Conservation (phyloP, 2,888 invertebrate species). For the Tetropium fuscum region DNA sequence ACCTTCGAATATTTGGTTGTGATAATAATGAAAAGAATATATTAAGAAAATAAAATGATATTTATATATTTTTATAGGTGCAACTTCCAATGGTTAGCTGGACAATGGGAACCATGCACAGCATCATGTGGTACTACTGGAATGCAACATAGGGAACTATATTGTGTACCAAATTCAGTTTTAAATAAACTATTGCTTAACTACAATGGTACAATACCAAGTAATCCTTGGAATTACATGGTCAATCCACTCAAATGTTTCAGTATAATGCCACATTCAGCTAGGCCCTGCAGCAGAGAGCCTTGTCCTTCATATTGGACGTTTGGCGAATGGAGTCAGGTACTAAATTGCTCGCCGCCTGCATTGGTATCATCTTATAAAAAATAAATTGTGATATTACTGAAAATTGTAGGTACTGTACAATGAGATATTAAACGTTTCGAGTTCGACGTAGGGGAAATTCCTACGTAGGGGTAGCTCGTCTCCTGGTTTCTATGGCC, state of each 20-base stretch:
- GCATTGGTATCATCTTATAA: too few relatives aligned
- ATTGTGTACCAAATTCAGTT: constrained; percentile 72
- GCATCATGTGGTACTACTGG: constrained; percentile 74
- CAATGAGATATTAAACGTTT: too few relatives aligned
- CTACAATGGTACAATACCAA: constrained; percentile 61
- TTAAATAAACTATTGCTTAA: constrained; percentile 46
- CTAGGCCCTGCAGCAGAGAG: constrained; percentile 71
- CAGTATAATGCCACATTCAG: constrained; percentile 57
- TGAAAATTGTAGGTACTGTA: too few relatives aligned
- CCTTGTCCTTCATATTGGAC: constrained; percentile 75
- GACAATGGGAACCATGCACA: constrained; percentile 76
- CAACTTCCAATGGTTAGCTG: constrained; percentile 72
- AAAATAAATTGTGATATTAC: too few relatives aligned
- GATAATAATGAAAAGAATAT: too few relatives aligned
- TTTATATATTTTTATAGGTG: too few relatives aligned
- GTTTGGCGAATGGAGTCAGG: constrained; percentile 74
- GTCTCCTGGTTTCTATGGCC: too few relatives aligned
- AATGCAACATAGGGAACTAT: constrained; percentile 73
- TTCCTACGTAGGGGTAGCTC: too few relatives aligned
- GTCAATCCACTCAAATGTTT: constrained; percentile 71
- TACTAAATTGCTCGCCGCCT: constrained; percentile 55
- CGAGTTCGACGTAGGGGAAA: too few relatives aligned
- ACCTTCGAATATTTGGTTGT: too few relatives aligned
- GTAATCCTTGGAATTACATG: constrained; percentile 69
- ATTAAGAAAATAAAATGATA: too few relatives aligned